Evolutionary conservation across 2,113 vertebrate genomes (phyloP), one percentile per base, ranked within the genome.

Genomic region (Campylomormyrus numenius): DNA sequence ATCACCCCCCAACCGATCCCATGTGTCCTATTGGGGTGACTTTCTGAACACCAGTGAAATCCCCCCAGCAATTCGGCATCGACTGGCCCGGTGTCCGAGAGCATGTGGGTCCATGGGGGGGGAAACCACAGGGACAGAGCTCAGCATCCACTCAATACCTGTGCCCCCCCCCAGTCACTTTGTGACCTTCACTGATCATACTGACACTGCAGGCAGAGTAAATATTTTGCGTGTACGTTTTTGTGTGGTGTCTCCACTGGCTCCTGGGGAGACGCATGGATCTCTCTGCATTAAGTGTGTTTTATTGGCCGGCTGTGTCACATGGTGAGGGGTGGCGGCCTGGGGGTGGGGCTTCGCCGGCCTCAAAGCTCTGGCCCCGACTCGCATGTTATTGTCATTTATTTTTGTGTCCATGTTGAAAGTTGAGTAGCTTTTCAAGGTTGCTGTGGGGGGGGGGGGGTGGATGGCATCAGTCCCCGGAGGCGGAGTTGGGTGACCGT

Each of bases 161-260:
- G 35, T 84, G 17, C 19, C 7, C 66, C 66, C 10, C 31, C 42
- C 19, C 10, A 6, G 74, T 35, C 42, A 24, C 80, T 84, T 84
- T 46, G 80, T 46, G 80, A 84, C 80, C 80, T 84, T 84, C 80
- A 84, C 80, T 84, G 39, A 42, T 84, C 39, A 84, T 45, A 45
- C 80, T 35, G 21, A 39, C 80, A 84, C 13, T 46, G 80, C 19
- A 19, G 5, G 77, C 77, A 45, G 42, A 21, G 35, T 46, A 77
- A 77, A 77, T 39, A 77, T 77, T 77, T 17, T 77, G 27, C 58
- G 8, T 77, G 70, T 39, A 35, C 9, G 27, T 77, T 19, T 77
- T 17, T 19, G 70, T 77, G 70, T 15, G 31, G 13, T 39, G 13
- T 39, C 15, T 1, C 70, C 27, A 35, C 27, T 35, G 70, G 27